Evolutionary conservation across 2,888 invertebrate species (phyloP), one percentile per base, ranked within the genome.

Genomic region (Catocala nupta): DNA sequence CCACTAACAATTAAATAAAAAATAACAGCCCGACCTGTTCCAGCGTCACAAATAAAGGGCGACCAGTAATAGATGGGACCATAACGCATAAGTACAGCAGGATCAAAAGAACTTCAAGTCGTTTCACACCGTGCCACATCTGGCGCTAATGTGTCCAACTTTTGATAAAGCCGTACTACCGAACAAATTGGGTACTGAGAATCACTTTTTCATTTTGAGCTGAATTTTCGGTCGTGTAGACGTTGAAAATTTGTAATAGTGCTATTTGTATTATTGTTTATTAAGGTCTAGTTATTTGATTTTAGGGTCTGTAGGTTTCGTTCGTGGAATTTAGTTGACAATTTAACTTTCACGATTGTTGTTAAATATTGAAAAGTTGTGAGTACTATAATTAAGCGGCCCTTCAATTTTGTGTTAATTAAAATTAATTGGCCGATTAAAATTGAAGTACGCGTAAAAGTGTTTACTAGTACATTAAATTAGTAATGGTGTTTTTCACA

Each of bases 121-220:
- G 82, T 78, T 76, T 68, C 78, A 78, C 76, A 73, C 72, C 66
- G 85, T 16, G 82, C 76, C 87, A 73, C 88, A 88, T 84, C 84
- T 88, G 88, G 79, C 73, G 78, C 76, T 84, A 88, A 88, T 88
- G 88, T 83, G 83, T 84, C 84, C 83, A 86, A 88, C 85, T 88
- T 87, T 87, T 88, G 87, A 88, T 88, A 88, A 83, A 88, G 88
- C 86, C 83, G 78, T 85, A 76, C 70, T 72, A 71, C 77, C 74
- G 84, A 77, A 86, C 83, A 82, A 83, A 85, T 85, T 83, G 84
- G 77, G 76, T 68, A 63, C 66, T 77, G 68, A 70, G 75, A 79
- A 85, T 84, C 82, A 84, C 84, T 86, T 84, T 83, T 81, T 82
- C 82, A 81, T 85, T 83, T 83, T 81, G 77, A 78, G 67, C 71